Evolutionary conservation across 2,888 invertebrate genomes (phyloP).

Genomic region (Eucera pruinosa): DNA sequence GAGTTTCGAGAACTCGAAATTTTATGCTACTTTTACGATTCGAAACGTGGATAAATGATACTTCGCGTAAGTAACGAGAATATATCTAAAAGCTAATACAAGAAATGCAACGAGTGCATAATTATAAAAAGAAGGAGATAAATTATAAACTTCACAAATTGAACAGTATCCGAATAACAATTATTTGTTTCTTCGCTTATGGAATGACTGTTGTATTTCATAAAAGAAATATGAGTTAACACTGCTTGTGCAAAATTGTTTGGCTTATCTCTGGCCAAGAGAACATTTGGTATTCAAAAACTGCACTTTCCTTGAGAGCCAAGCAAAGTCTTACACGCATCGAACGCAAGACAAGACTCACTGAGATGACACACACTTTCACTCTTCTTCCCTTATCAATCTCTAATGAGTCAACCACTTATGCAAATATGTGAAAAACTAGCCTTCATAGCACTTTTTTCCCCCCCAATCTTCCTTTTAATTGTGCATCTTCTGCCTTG

Average conservation of each 20-base stretch:
- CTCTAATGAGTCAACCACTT: slow-evolving; percentile 70
- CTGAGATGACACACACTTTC: slow-evolving; percentile 48
- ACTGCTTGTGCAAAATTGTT: neutral
- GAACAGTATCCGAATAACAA: too few species aligned
- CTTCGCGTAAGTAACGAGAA: too few species aligned
- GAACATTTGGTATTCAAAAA: slow-evolving; percentile 21
- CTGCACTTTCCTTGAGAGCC: slow-evolving; percentile 8
- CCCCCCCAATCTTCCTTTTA: slow-evolving; percentile 73
- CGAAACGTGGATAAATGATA: too few species aligned
- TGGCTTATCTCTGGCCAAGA: neutral
- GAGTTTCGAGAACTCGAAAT: too few species aligned
- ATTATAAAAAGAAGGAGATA: too few species aligned
- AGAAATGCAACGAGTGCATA: too few species aligned
- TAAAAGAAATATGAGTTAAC: too few species aligned
- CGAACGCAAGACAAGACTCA: slow-evolving; percentile 39
- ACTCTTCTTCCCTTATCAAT: slow-evolving; percentile 54
- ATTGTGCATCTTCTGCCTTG: slow-evolving; percentile 73
- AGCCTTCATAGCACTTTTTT: slow-evolving; percentile 79
- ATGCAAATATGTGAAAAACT: slow-evolving; percentile 77
- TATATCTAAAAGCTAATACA: too few species aligned
- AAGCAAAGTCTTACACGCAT: slow-evolving; percentile 10
- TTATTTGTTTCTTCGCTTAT: too few species aligned
- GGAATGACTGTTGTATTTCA: too few species aligned
- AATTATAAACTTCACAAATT: too few species aligned
- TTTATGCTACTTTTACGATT: too few species aligned